These are phyloP conservation scores for Phodopus roborovskii DNA, from an alignment of 2,113 vertebrate genomes.

Conservation along the genomic window DNA sequence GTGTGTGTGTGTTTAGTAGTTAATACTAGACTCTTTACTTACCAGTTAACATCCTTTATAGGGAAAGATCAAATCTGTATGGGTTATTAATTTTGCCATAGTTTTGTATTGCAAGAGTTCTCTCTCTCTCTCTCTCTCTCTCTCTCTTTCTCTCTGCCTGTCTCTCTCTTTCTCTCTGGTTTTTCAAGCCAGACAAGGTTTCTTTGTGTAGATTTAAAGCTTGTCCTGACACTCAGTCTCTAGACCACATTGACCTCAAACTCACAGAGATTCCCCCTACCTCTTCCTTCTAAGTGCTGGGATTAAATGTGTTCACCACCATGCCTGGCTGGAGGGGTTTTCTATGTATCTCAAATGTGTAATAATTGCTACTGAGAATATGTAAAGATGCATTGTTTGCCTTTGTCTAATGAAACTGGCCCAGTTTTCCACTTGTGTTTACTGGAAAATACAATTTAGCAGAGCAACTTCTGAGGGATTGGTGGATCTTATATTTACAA, in stretches of 20 bases:
- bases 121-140: no score
- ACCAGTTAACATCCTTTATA: slow-evolving; percentile 57
- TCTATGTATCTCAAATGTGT: slow-evolving; percentile 54
- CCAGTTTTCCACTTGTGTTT: slow-evolving; percentile 64
- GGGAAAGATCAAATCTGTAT: slow-evolving; percentile 65
- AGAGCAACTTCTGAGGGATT: slow-evolving; percentile 46
- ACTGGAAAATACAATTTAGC: slow-evolving; percentile 54
- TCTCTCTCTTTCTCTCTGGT: no score
- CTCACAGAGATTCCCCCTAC: no score
- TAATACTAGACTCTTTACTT: slow-evolving; percentile 28
- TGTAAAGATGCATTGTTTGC: slow-evolving; percentile 70
- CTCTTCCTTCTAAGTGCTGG: no score
- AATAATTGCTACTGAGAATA: slow-evolving; percentile 72
- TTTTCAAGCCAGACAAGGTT: no score
- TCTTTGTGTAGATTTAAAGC: no score
- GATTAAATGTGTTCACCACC: no score
- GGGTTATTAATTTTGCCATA: slow-evolving; percentile 66
- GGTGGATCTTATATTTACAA: background rate
- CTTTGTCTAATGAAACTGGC: slow-evolving; percentile 72
- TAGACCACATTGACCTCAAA: no score
- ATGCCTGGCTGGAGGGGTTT: background rate
- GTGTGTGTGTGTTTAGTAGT: background rate
- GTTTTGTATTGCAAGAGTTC: slow-evolving; percentile 52
- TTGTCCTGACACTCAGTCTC: no score
- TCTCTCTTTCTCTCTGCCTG: no score